Evolutionary conservation across 2,888 invertebrate species (phyloP).

Genomic region (Microctonus brassicae): DNA sequence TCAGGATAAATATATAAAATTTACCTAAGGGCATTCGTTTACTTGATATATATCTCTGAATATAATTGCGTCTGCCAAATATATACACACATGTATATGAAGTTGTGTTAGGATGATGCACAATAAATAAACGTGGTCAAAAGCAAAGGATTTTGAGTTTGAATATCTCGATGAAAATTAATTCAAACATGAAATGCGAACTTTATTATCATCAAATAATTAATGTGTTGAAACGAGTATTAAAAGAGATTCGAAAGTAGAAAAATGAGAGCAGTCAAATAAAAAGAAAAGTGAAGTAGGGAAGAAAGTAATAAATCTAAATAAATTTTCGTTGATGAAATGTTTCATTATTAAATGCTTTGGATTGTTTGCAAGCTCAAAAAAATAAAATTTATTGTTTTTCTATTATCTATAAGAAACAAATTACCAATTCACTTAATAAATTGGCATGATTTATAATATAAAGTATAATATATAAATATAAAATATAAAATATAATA

Average conservation of each 20-base stretch:
- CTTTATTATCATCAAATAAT: not conserved
- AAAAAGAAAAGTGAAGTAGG: not conserved
- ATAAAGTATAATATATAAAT: too few relatives aligned
- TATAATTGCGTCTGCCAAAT: not conserved
- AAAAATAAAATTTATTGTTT: too few relatives aligned
- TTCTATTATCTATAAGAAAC: too few relatives aligned
- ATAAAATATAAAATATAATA: too few relatives aligned
- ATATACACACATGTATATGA: not conserved
- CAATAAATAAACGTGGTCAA: not conserved
- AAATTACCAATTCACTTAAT: too few relatives aligned
- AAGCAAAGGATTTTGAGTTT: not conserved
- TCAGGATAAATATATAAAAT: too few relatives aligned
- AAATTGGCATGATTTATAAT: too few relatives aligned
- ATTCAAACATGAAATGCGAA: not conserved
- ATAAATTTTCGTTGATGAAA: not conserved
- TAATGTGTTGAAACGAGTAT: not conserved
- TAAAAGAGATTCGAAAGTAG: too few relatives aligned
- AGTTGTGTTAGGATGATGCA: not conserved
- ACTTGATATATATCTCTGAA: too few relatives aligned
- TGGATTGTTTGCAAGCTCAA: too few relatives aligned
- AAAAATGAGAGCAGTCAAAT: not conserved
- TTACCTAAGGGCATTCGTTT: not conserved
- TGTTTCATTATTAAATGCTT: too few relatives aligned
- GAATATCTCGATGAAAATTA: not conserved
- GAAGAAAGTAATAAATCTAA: not conserved